These are phyloP conservation scores for Glyphotaelius pellucidus DNA, from an alignment of 2,888 invertebrate genomes.

Conservation along the genomic window DNA sequence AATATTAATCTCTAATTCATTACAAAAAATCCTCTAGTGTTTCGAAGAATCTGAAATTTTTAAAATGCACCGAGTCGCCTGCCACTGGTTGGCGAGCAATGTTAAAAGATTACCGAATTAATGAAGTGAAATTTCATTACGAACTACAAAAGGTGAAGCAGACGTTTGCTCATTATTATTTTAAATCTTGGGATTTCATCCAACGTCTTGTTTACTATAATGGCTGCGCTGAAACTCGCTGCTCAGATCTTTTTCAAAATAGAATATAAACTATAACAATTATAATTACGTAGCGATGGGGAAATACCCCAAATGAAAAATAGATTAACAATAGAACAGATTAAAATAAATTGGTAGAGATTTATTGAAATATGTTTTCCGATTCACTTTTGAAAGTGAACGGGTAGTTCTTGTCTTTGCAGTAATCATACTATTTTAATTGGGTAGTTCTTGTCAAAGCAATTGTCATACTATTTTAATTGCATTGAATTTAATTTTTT, in stretches of 20 bases:
- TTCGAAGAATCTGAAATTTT: background rate
- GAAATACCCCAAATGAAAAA: too few species aligned
- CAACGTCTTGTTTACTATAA: slow-evolving; percentile 19
- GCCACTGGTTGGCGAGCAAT: background rate
- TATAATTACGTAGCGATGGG: background rate
- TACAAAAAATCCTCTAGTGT: too few species aligned
- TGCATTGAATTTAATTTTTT: too few species aligned
- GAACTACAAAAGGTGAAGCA: slow-evolving; percentile 33
- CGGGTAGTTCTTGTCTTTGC: too few species aligned
- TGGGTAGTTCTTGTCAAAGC: too few species aligned
- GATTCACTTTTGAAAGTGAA: too few species aligned
- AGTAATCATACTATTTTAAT: too few species aligned
- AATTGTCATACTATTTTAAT: too few species aligned
- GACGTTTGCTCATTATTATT: slow-evolving; percentile 13
- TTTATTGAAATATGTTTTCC: too few species aligned
- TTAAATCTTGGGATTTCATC: background rate
- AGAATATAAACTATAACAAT: background rate
- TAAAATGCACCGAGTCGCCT: background rate
- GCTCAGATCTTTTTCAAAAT: background rate
- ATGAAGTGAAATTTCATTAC: slow-evolving; percentile 44
- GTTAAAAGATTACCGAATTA: slow-evolving; percentile 9
- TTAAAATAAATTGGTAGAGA: too few species aligned
- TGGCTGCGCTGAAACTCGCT: background rate
- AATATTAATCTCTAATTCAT: too few species aligned
- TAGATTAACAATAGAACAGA: too few species aligned